phyloP scores from a whole-genome alignment of 1,140 invertebrate genomes.

The Tetramorium parvispinum region DNA sequence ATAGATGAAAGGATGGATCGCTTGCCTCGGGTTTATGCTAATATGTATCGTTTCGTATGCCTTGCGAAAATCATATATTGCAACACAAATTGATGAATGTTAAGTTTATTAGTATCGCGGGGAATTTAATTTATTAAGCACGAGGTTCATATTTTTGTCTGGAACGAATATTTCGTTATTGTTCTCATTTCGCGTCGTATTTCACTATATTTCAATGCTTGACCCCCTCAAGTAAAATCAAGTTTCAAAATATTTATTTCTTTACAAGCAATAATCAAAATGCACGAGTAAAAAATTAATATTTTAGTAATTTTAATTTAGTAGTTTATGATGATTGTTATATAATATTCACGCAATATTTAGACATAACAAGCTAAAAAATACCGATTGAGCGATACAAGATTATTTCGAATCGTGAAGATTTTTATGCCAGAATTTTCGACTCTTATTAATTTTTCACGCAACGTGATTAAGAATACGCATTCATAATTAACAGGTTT shows the following conservation, averaged over 20 bases:
- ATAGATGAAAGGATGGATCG: neutral
- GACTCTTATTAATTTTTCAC: neutral
- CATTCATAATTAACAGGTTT: neutral
- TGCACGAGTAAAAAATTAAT: neutral
- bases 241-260: neutral
- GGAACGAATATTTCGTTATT: neutral
- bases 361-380: neutral
- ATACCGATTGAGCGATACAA: neutral
- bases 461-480: neutral
- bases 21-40: neutral
- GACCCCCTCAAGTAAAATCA: neutral
- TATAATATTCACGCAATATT: neutral
- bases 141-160: neutral
- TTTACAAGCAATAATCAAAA: neutral
- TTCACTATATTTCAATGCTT: neutral
- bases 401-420: neutral
- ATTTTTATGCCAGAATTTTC: neutral
- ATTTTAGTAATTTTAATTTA: neutral
- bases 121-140: neutral
- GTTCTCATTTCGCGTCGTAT: neutral
- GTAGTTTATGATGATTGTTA: neutral
- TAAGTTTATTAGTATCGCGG: neutral
- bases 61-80: neutral
- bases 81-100: neutral
- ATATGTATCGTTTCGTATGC: neutral